phyloP scores from a whole-genome alignment of 2,888 invertebrate genomes.

The Drosophila fungiperda region DNA sequence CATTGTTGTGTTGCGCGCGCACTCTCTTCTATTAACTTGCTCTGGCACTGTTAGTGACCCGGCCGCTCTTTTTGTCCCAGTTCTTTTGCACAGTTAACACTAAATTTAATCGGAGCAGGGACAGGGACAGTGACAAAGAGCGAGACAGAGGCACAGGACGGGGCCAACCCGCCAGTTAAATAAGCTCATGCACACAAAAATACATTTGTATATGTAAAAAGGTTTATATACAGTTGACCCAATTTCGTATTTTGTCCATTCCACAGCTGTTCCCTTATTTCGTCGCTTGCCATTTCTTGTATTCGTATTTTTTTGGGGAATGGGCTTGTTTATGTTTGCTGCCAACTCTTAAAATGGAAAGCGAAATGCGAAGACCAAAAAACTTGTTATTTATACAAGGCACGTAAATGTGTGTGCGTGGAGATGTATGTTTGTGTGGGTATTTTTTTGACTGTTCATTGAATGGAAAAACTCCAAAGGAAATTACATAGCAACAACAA shows the following conservation, averaged over 20 bases:
- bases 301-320: slow-evolving; percentile 43
- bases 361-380: slow-evolving; percentile 59
- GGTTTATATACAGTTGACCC: slow-evolving; percentile 75
- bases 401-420: slow-evolving; percentile 56
- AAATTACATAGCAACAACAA: slow-evolving; percentile 48
- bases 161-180: slow-evolving; percentile 58
- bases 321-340: slow-evolving; percentile 77
- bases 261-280: slow-evolving; percentile 79
- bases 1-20: slow-evolving; percentile 44
- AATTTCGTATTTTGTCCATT: slow-evolving; percentile 73
- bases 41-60: slow-evolving; percentile 56
- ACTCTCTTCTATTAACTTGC: slow-evolving; percentile 16
- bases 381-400: slow-evolving; percentile 74
- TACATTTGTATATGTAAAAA: slow-evolving; percentile 11
- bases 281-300: slow-evolving; percentile 48
- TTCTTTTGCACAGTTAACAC: slow-evolving; percentile 59
- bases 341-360: slow-evolving; percentile 47
- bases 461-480: slow-evolving; percentile 54
- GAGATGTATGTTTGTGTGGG: slow-evolving; percentile 1
- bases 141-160: slow-evolving; percentile 28
- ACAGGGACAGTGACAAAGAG: slow-evolving; percentile 4
- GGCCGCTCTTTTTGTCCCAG: slow-evolving; percentile 68
- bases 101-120: slow-evolving; percentile 53
- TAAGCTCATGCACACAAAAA: slow-evolving; percentile 20
- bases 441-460: slow-evolving; percentile 52